Percentiles rank a stretch among this genome's conserved stretches.
Evolutionary conservation across 1,140 invertebrate species (phyloP).

Genomic region (Alviniconcha marisindica): DNA sequence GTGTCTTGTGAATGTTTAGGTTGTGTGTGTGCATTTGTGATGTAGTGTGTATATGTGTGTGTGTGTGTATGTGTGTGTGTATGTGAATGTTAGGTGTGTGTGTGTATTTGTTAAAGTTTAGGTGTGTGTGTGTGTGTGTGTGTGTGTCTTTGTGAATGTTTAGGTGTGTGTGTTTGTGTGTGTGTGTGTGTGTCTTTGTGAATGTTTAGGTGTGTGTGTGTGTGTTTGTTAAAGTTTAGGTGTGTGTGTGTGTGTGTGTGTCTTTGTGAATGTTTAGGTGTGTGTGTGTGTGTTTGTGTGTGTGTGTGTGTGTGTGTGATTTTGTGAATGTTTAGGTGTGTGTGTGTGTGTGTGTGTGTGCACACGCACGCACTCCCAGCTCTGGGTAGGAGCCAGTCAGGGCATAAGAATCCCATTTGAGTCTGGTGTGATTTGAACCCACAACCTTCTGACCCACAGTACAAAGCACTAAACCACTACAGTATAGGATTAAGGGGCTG

Average conservation of each 20-base stretch:
- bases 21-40: background rate
- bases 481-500: too few relatives aligned
- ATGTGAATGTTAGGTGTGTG: background rate
- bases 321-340: background rate
- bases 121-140: background rate
- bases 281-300: background rate
- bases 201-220: background rate
- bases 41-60: background rate
- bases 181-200: background rate
- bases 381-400: background rate
- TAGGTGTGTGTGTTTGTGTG: background rate
- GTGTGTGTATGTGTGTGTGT: constrained; percentile 3
- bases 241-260: background rate
- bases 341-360: constrained; percentile 2
- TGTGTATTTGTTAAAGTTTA: background rate
- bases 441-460: too few relatives aligned
- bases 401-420: background rate
- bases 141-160: background rate
- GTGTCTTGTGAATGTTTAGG: background rate
- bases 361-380: background rate
- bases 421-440: background rate
- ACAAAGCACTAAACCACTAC: too few relatives aligned
- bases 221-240: background rate
- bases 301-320: background rate
- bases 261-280: background rate